phyloP scores from a whole-genome alignment of 2,113 vertebrate species.

The Ancistrus triradiatus region DNA sequence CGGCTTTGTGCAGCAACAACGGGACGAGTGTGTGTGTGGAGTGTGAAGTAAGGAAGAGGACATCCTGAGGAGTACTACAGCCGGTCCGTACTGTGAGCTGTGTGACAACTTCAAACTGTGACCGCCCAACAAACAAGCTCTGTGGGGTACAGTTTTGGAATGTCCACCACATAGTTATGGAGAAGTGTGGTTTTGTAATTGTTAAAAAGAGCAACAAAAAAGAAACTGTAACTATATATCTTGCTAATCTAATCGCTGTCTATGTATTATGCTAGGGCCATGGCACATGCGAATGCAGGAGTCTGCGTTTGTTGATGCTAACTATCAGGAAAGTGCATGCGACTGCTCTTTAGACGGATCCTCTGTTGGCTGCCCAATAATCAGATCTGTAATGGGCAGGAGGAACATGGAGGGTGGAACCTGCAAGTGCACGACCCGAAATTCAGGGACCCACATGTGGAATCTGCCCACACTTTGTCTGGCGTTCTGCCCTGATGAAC shows the following conservation, averaged over 20 bases:
- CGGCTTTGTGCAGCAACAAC: slow-evolving; percentile 93
- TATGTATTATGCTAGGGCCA: slow-evolving; percentile 70
- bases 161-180: background rate
- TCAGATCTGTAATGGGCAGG: slow-evolving; percentile 92
- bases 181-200: background rate
- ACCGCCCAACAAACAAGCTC: slow-evolving; percentile 88
- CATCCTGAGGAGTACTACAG: slow-evolving; percentile 85
- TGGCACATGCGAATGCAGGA: slow-evolving; percentile 86
- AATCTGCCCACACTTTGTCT: slow-evolving; percentile 89
- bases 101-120: slow-evolving; percentile 99
- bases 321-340: slow-evolving; percentile 91
- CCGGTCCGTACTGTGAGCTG: slow-evolving; percentile 89
- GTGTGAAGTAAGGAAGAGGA: slow-evolving; percentile 91
- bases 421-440: slow-evolving; percentile 89
- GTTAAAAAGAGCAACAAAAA: no score
- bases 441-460: slow-evolving; percentile 94
- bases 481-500: slow-evolving; percentile 89
- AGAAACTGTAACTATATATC: background rate
- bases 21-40: slow-evolving; percentile 98
- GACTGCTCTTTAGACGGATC: slow-evolving; percentile 84
- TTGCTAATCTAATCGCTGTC: background rate
- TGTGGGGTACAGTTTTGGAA: slow-evolving; percentile 78
- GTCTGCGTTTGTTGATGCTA: slow-evolving; percentile 87
- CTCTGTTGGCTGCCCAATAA: slow-evolving; percentile 82
- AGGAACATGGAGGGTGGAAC: slow-evolving; percentile 85